Evolutionary conservation across 2,797 vertebrate species (phyloP), one percentile per base, ranked within the genome.

Genomic region (Tarsius wallacei): DNA sequence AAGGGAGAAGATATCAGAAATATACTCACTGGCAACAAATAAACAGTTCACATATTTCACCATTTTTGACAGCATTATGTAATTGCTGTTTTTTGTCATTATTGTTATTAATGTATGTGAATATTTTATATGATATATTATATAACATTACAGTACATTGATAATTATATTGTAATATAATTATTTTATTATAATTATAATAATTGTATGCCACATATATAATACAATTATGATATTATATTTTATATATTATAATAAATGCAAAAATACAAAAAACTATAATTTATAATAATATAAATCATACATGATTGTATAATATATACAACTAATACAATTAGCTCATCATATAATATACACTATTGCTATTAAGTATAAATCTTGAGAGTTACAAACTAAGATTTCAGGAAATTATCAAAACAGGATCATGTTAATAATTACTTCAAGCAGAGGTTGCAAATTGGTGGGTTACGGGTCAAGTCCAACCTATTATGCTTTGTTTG

Each of bases 391-490:
- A 95, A 87, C 49, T 81, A 70, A 83, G 4, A 63, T 68, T 94
- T 61, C 7, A 82, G 31, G 16, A 73, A 95, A 82, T 94, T 90
- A 80, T 59, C 66, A 97, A 55, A 36, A 61, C 77, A 87, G 16
- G 7, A 63, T 71, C 7, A 49, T 71, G 26, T 76, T 71, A 93
- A 83, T 47, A 88, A 83, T 83, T 59, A 86, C 19, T 59, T 83
- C 91, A 73, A 76, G 61, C 31, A 64, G 12, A 3, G 9, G 2
- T 59, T 96, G 13, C 33, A 87, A 66, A 28, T 89, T 51, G 21
- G 5, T 82, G 21, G 33, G 49, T 36, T 10, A 64, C 24, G 61
- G 31, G 4, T 59, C 88, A 94, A 83, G 61, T 70, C n/a, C 51
- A 83, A 21, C 17, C 7, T 2, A 6, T 31, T 5, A 1, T 42